A percentile compares a stretch with the other conserved stretches of the same genome.
Conservation (phyloP, 2,888 invertebrate genomes). For the Leptopilina myrica region DNA sequence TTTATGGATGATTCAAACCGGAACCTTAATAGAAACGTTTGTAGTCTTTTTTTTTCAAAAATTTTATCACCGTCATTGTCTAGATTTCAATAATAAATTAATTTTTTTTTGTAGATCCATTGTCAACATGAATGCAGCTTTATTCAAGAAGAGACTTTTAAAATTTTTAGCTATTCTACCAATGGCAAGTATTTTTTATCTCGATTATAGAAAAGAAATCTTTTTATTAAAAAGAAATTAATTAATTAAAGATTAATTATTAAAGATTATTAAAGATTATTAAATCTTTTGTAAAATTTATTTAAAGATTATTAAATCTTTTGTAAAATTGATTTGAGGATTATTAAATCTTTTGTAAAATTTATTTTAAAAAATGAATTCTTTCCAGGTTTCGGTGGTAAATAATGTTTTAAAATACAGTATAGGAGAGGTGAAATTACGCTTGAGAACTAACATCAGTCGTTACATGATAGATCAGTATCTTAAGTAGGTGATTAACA, state of each 20-base stretch:
- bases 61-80: background rate
- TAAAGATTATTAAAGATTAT: too few relatives aligned
- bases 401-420: constrained; percentile 97
- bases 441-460: constrained; percentile 93
- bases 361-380: background rate
- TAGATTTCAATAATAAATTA: background rate
- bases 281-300: too few relatives aligned
- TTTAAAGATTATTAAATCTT: too few relatives aligned
- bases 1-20: constrained; percentile 97
- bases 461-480: constrained; percentile 93
- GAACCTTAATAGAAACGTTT: constrained; percentile 94
- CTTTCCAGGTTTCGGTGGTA: constrained; percentile 90
- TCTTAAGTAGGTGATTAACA: constrained; percentile 84
- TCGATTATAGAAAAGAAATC: background rate
- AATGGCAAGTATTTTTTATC: constrained; percentile 80
- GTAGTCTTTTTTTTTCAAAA: constrained; percentile 54
- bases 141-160: constrained; percentile 86
- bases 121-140: constrained; percentile 88
- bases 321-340: too few relatives aligned
- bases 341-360: too few relatives aligned
- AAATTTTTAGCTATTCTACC: constrained; percentile 93
- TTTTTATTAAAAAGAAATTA: background rate
- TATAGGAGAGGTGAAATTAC: constrained; percentile 93
- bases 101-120: constrained; percentile 86
- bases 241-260: too few relatives aligned